A percentile compares a stretch with the other conserved stretches of the same genome.
These are phyloP conservation scores for Drosophila greeni DNA, from an alignment of 2,888 invertebrate genomes.

Conservation along the genomic window DNA sequence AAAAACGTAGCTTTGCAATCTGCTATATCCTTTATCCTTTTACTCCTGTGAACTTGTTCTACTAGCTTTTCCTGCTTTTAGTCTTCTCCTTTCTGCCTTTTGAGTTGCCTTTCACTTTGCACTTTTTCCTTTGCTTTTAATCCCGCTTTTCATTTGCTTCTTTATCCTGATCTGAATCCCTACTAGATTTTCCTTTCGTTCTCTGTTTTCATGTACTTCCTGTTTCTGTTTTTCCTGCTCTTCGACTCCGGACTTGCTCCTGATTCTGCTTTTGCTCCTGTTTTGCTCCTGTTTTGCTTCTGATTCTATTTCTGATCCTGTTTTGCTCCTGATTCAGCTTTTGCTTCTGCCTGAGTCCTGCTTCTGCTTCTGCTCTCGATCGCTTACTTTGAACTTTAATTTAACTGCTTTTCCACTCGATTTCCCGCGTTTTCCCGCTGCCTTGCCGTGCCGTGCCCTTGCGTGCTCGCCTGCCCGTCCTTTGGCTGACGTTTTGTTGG, in stretches of 20 bases:
- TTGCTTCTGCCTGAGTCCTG: neutral
- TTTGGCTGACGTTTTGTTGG: conserved; percentile 61
- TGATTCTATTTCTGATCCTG: neutral
- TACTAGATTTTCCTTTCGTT: too few species aligned
- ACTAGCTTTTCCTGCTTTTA: neutral
- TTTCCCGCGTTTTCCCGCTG: neutral
- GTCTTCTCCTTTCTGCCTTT: neutral
- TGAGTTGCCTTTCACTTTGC: neutral
- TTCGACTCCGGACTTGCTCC: too few species aligned
- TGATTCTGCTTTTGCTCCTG: neutral
- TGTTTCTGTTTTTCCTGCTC: too few species aligned
- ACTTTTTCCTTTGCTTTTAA: neutral
- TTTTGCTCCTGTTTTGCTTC: neutral
- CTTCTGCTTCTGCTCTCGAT: neutral
- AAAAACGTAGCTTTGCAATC: neutral
- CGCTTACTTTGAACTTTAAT: neutral
- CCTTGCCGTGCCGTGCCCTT: neutral
- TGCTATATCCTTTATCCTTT: too few species aligned
- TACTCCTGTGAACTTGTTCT: too few species aligned
- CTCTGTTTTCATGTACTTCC: too few species aligned
- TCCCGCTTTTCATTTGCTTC: neutral
- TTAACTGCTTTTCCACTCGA: neutral
- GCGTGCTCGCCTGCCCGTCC: conserved; percentile 6
- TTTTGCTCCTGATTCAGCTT: neutral
- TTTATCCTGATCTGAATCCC: too few species aligned